These are phyloP conservation scores for Ormyrus labotus DNA, from an alignment of 2,888 invertebrate genomes.

Conservation along the genomic window DNA sequence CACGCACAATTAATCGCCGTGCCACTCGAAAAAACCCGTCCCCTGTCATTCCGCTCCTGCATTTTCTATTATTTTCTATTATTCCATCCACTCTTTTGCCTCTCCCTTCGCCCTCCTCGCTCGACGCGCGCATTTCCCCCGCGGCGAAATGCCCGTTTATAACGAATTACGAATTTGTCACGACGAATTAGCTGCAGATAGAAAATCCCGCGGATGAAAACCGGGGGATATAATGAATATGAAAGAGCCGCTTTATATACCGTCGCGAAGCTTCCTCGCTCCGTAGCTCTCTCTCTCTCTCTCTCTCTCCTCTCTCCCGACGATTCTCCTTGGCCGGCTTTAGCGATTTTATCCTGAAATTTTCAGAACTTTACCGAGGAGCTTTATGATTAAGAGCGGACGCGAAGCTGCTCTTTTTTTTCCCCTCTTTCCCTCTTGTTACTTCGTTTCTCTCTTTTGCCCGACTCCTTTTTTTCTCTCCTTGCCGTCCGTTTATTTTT, in stretches of 20 bases:
- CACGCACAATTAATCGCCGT: slow-evolving; percentile 27
- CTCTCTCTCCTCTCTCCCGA: background rate
- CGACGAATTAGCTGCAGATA: slow-evolving; percentile 32
- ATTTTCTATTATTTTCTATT: slow-evolving; percentile 47
- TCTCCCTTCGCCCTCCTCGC: too few species aligned
- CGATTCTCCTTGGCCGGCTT: slow-evolving; percentile 27
- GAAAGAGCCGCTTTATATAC: slow-evolving; percentile 24
- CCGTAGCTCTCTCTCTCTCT: background rate
- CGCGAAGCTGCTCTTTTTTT: slow-evolving; percentile 5
- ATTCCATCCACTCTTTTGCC: slow-evolving; percentile 13
- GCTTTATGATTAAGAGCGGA: slow-evolving; percentile 39
- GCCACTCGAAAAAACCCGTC: background rate
- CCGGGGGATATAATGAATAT: slow-evolving; percentile 39
- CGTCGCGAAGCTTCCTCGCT: background rate
- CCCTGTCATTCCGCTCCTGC: background rate
- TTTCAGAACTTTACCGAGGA: slow-evolving; percentile 26
- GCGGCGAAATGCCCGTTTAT: slow-evolving; percentile 5
- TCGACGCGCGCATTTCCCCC: background rate
- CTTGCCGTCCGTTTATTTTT: slow-evolving; percentile 37
- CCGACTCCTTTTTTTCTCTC: background rate
- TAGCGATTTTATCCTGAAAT: slow-evolving; percentile 45
- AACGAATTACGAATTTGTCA: slow-evolving; percentile 49
- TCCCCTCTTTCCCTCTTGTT: background rate
- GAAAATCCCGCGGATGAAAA: background rate
- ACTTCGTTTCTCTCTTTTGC: background rate